A percentile compares a stretch with the other conserved stretches of the same genome.
phyloP scores from a whole-genome alignment of 2,113 vertebrate genomes.

The Microcebus tavaratra region DNA sequence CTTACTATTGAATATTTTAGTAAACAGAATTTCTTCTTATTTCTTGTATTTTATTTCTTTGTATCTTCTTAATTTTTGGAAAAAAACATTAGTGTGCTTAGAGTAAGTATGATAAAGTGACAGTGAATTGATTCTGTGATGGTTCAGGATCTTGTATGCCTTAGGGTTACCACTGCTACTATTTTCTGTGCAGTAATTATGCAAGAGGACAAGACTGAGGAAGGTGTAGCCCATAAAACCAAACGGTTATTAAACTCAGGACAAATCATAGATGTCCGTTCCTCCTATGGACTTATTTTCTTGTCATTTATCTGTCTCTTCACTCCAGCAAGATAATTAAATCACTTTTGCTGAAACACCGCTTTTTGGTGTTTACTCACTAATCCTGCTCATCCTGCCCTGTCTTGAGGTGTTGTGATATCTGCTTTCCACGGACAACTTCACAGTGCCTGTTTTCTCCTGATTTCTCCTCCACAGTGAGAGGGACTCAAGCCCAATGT shows the following conservation, averaged over 20 bases:
- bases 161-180: rapidly evolving
- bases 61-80: neutral
- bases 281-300: neutral
- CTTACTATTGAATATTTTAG: neutral
- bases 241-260: neutral
- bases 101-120: neutral
- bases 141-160: neutral
- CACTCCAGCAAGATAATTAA: neutral
- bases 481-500: neutral
- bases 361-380: neutral
- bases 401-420: neutral
- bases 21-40: neutral
- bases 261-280: neutral
- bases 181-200: neutral
- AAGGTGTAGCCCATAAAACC: neutral
- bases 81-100: neutral
- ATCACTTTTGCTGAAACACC: neutral
- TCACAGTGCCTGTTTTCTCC: neutral
- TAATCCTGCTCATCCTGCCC: neutral
- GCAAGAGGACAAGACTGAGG: rapidly evolving
- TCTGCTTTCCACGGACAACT: neutral
- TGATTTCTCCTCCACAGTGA: neutral
- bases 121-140: too few species aligned
- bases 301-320: neutral
- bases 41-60: neutral